phyloP scores from a whole-genome alignment of 2,113 vertebrate species.

The Notiomystis cincta region DNA sequence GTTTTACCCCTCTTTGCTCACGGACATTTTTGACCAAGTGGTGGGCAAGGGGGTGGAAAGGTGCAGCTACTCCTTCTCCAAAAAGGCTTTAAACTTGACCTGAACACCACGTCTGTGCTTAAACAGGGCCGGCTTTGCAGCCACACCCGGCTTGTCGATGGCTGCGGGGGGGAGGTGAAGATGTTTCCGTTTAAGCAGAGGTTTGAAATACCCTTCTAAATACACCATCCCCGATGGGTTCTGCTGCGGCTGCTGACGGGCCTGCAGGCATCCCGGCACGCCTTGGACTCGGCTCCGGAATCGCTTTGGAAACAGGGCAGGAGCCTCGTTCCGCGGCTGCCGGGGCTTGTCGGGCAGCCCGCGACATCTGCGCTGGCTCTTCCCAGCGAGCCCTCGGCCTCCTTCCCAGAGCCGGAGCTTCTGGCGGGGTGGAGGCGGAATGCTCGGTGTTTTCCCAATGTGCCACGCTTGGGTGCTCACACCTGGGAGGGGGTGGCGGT shows the following conservation, averaged over 20 bases:
- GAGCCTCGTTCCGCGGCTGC: neutral
- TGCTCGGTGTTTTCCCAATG: neutral
- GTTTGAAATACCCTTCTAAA: constrained; percentile 38
- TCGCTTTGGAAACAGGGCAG: neutral
- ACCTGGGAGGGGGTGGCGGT: neutral
- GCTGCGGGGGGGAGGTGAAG: neutral
- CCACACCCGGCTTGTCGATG: accelerated
- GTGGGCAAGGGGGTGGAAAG: neutral
- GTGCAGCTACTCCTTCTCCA: accelerated
- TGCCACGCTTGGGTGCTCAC: neutral
- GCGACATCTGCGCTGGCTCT: neutral
- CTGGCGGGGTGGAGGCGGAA: neutral
- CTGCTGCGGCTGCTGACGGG: neutral
- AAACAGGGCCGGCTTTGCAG: neutral
- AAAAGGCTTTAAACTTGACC: neutral
- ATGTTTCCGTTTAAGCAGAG: constrained; percentile 23
- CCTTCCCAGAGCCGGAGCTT: neutral
- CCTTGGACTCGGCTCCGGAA: neutral
- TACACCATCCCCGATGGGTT: neutral
- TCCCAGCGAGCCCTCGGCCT: neutral
- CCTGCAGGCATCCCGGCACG: neutral
- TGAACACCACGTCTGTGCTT: neutral
- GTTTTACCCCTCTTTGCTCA: neutral
- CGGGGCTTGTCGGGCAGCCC: neutral
- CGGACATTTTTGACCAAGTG: accelerated